Conservation (phyloP, 2,113 vertebrate species). For the Rhizomys pruinosus region DNA sequence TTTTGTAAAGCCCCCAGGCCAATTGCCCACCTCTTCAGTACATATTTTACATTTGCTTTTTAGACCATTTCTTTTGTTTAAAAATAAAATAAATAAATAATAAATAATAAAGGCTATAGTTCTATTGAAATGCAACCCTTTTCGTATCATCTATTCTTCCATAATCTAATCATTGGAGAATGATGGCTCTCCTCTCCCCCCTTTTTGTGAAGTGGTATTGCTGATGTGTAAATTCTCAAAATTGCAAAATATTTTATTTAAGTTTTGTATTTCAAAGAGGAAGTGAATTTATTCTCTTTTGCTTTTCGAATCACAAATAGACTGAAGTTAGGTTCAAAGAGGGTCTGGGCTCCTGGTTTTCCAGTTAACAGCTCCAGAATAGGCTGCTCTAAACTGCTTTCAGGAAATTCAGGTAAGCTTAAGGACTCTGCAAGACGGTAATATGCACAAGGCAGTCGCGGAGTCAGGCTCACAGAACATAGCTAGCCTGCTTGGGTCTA, state of each 20-base stretch:
- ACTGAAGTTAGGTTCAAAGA: background rate
- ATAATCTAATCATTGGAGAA: background rate
- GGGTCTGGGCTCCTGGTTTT: background rate
- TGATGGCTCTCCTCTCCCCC: background rate
- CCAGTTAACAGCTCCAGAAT: background rate
- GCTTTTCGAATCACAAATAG: background rate
- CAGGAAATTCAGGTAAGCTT: background rate
- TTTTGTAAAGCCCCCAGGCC: constrained; percentile 43
- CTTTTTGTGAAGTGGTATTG: background rate
- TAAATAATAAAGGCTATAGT: constrained; percentile 86
- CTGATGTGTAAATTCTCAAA: constrained; percentile 21
- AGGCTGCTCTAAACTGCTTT: background rate
- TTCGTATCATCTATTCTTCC: constrained; percentile 70
- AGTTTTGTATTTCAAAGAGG: constrained; percentile 9
- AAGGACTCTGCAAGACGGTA: background rate
- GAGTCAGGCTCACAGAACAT: background rate
- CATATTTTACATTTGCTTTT: constrained; percentile 73
- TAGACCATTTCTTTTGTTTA: constrained; percentile 75
- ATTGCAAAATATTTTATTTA: background rate
- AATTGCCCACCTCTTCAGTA: constrained; percentile 64
- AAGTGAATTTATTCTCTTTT: constrained; percentile 14
- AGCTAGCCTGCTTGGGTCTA: background rate
- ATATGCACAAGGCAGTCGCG: background rate
- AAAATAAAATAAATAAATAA: constrained; percentile 72
- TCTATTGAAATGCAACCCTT: constrained; percentile 71